Base-by-base conservation (phyloP, 1,140 invertebrate genomes). In the Sitophilus oryzae region DNA sequence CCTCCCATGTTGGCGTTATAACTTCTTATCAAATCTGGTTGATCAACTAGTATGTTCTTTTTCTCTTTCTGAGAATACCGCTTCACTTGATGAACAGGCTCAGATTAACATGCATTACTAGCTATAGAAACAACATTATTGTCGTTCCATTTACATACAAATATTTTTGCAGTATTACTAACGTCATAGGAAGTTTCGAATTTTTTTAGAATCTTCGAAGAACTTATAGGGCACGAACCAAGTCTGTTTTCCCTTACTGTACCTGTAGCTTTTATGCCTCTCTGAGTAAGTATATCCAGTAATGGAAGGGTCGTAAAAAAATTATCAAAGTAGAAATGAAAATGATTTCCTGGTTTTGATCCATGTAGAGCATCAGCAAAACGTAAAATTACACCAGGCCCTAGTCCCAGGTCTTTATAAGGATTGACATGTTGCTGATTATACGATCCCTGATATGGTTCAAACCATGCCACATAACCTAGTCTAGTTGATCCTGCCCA, bases 1-100 rank as follows among this genome's bases (percentile, higher is more conserved):
- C 65, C 61, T 11, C 58, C 59, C 62, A 63, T 65, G 52, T 56
- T 63, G 9, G 38, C 18, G 52, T 65, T 65, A 25, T 62, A 61
- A n/a, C 18, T 19, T 25, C 60, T 60, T 37, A 60, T 53, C n/a
- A 56, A 11, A 20, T 30, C 1, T 19, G 61, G 56, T 42, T 61
- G 56, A 23, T 51, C 45, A 36, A 61, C 50, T 1, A 14, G 23
- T 15, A 64, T 51, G 30, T 52, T 36, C 52, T 62, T 57, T 45
- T 63, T 65, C 16, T 55, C 55, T 44, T 59, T 34, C 36, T 59
- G 61, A 14, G 55, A 63, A 52, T 36, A 65, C n/a, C 63, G 45
- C 37, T 51, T 61, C n/a, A 50, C 58, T 42, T 60, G 47, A 30
- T 43, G 34, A 3, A 62, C 15, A 23, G 60, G 60, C 3, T 25